Evolutionary conservation across 2,888 invertebrate genomes (phyloP).

Genomic region (Andrena dorsata): DNA sequence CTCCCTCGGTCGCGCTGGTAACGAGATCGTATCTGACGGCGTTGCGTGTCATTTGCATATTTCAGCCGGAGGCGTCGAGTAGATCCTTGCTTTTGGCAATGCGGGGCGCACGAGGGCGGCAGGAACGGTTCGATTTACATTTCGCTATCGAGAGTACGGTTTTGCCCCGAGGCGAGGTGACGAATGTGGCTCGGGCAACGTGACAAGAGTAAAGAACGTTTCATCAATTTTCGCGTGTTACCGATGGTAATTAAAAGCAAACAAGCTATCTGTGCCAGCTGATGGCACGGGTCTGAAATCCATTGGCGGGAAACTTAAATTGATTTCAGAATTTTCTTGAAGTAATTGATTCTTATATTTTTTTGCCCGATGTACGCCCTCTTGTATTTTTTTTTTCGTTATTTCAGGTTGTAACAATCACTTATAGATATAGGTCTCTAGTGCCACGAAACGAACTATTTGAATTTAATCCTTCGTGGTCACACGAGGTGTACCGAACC

Average conservation of each 20-base stretch:
- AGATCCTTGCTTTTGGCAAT: conserved; percentile 76
- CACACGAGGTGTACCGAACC: too few species aligned
- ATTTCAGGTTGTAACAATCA: too few species aligned
- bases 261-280: not conserved
- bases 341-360: too few species aligned
- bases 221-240: conserved; percentile 9
- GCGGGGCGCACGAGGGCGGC: conserved; percentile 67
- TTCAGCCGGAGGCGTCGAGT: conserved; percentile 76
- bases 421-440: too few species aligned
- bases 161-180: conserved; percentile 58
- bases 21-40: conserved; percentile 79
- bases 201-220: conserved; percentile 23
- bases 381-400: too few species aligned
- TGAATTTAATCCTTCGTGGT: too few species aligned
- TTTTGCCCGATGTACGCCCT: too few species aligned
- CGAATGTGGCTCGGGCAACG: conserved; percentile 25
- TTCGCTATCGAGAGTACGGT: conserved; percentile 56
- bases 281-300: not conserved
- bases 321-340: too few species aligned
- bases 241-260: not conserved
- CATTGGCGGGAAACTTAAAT: not conserved
- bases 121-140: conserved; percentile 76
- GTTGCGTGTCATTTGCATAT: conserved; percentile 82
- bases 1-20: conserved; percentile 67
- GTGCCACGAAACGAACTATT: too few species aligned